Evolutionary conservation across 2,888 invertebrate genomes (phyloP), one percentile per base, ranked within the genome.

Genomic region (Caenorhabditis sp.): DNA sequence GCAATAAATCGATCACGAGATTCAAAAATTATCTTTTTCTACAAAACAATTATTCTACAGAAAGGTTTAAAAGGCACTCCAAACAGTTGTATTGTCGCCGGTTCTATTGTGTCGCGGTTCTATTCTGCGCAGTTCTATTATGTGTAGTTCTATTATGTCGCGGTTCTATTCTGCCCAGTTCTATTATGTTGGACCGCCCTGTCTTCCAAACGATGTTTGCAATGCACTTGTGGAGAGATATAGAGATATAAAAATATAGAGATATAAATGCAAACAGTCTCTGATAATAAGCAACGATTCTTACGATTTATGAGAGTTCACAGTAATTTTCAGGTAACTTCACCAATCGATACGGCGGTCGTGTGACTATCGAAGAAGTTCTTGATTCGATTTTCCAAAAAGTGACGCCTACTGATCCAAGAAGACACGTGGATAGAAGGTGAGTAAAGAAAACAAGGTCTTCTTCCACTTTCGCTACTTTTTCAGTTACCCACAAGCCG

Each of bases 291-390:
- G 43, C 32, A 26, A 61, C 50, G 48, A 62, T 55, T 61, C 39
- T 39, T 20, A 46, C 30, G 15, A 45, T 24, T n/a, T 30, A 24
- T 53, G 35, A 11, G 30, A 15, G 24, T 41, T 52, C 27, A 8
- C 5, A 24, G 17, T 55, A n/a, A 26, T 45, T 65, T 74, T 37
- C 43, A 80, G 82, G 79, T 13, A 73, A 77, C 50, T 71, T 80
- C 26, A 52, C 74, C 2, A 74, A 74, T 46, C 75, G 85, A 9
- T 86, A 86, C 58, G 87, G 87, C 7, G 87, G 87, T 5, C 79
- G 87, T 9, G 83, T 89, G 75, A 95, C 95, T 83, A 92, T 95
- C 90, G 95, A 95, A 92, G 95, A 95, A 92, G 95, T 95, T 83
- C 92, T 95, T 91, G 95, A 95, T 91, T 94, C 95, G 82, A 93